Base-by-base conservation (phyloP, 2,888 invertebrate species). In the Ophion slaviceki region DNA sequence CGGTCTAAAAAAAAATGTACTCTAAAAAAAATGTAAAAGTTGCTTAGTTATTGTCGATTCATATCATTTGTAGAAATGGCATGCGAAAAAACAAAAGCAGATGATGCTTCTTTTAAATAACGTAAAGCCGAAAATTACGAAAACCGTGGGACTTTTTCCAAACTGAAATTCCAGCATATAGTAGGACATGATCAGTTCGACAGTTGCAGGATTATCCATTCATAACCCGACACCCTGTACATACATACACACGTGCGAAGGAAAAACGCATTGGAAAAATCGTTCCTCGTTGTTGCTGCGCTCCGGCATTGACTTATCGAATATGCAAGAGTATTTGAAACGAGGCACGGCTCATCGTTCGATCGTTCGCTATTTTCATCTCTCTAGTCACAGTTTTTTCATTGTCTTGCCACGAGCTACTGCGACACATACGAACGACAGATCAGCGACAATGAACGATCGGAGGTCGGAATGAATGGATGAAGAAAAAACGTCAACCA, bases 221-320 rank as follows among this genome's bases (percentile, higher is more conserved):
- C 24, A 5, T 8, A 47, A n/a, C 68, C 14, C 10, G 7, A 1
- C 40, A 40, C 40, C 40, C 40, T 40, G 6, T 40, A 40, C 8
- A 40, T 8, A 40, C 17, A 40, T 40, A 7, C 17, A 70, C 14
- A 20, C 11, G 32, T 24, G n/a, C 20, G 17, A 70, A 61, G 45
- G 47, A 62, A 71, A 20, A 70, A 62, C 79, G 36, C 45, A 32
- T 71, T 28, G 24, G 47, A 61, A 32, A 53, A 71, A 79, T 70
- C 47, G 61, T 70, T 71, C 20, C 28, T 62, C n/a, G 74, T 80
- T 79, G 45, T 79, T 47, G 79, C 36, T 57, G 62, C 74, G 62
- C 79, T 82, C 57, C 20, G 66, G 28, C 70, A 64, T 75, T 66
- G 76, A 53, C 53, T 66, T 66, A 36, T 61, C 8, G 20, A 45